Conservation (phyloP, 2,113 vertebrate genomes). For the Plotosus lineatus region DNA sequence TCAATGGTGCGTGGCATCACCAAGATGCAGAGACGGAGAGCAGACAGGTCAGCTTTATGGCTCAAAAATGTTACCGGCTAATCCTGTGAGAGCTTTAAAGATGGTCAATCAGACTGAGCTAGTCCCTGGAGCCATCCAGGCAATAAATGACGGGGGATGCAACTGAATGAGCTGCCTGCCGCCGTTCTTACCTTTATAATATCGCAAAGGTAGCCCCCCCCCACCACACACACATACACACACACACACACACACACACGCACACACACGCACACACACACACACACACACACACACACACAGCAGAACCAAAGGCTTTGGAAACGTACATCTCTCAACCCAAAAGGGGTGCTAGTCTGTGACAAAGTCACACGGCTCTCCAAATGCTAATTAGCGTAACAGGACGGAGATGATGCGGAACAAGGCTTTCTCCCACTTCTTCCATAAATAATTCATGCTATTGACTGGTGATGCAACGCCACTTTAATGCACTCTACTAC, state of each 20-base stretch:
- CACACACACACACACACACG: background rate
- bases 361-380: slow-evolving; percentile 62
- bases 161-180: slow-evolving; percentile 51
- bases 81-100: slow-evolving; percentile 57
- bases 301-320: slow-evolving; percentile 33
- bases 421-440: slow-evolving; percentile 68
- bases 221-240: background rate
- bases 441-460: slow-evolving; percentile 75
- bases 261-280: background rate
- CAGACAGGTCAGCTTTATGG: slow-evolving; percentile 40
- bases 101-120: slow-evolving; percentile 58
- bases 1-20: slow-evolving; percentile 23
- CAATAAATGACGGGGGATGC: slow-evolving; percentile 68
- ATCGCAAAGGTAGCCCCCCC: background rate
- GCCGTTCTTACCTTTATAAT: slow-evolving; percentile 47
- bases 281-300: background rate
- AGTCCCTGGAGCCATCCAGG: slow-evolving; percentile 59
- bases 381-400: slow-evolving; percentile 69
- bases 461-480: slow-evolving; percentile 70
- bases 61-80: slow-evolving; percentile 50
- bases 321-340: slow-evolving; percentile 26
- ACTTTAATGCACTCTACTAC: slow-evolving; percentile 65
- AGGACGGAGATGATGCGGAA: slow-evolving; percentile 71
- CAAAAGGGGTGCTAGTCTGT: slow-evolving; percentile 35
- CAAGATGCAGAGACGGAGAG: background rate